Conservation (phyloP, 2,888 invertebrate species). For the Dysmachus trigonus region DNA sequence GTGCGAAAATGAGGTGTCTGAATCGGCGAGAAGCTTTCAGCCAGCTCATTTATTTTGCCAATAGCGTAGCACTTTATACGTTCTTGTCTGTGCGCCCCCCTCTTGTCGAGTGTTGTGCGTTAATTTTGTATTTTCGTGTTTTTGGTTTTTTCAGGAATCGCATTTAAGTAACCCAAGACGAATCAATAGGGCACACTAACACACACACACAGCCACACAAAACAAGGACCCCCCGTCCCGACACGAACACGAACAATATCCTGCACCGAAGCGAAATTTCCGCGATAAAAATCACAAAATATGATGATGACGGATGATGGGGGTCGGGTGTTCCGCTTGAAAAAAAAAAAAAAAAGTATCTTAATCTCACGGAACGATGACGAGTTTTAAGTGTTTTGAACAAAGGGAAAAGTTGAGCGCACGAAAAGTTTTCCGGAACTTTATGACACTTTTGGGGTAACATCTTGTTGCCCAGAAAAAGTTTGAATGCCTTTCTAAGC, state of each 20-base stretch:
- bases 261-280: not conserved
- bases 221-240: constrained; percentile 1
- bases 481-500: not conserved
- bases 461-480: constrained; percentile 18
- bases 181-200: not conserved
- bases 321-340: not conserved
- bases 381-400: constrained; percentile 4
- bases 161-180: not conserved
- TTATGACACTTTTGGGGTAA: constrained; percentile 14
- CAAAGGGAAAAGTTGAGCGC: not conserved
- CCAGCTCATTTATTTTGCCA: constrained; percentile 26
- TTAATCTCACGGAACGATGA: constrained; percentile 13
- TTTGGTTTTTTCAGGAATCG: not conserved
- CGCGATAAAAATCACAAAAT: constrained; percentile 25
- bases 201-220: not conserved
- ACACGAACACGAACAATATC: not conserved
- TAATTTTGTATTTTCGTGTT: not conserved
- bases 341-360: not conserved
- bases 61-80: not conserved
- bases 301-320: not conserved
- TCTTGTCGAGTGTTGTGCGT: not conserved
- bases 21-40: constrained; percentile 26
- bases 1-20: constrained; percentile 37
- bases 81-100: not conserved
- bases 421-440: constrained; percentile 6